A percentile compares a stretch with the other conserved stretches of the same genome.
These are phyloP conservation scores for Pachyuromys duprasi DNA, from an alignment of 2,797 vertebrate genomes.

Conservation along the genomic window DNA sequence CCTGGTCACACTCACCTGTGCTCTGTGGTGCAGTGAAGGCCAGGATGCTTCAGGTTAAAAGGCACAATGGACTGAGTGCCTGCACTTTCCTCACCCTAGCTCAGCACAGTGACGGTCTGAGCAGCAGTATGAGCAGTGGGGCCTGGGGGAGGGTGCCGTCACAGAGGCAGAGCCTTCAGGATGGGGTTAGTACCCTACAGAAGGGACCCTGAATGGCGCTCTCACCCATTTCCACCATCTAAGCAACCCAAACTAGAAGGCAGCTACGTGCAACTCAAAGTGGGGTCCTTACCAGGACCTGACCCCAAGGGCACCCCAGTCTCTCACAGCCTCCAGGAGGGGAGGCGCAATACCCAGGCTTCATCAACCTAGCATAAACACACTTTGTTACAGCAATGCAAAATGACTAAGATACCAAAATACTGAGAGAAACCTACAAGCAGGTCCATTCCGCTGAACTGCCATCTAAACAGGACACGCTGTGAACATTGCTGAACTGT, in stretches of 20 bases:
- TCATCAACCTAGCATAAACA: too few relatives aligned
- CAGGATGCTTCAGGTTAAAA: not conserved
- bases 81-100: too few relatives aligned
- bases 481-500: not conserved
- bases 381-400: too few relatives aligned
- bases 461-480: not conserved
- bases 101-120: rapidly evolving
- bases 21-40: not conserved
- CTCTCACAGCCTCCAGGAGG: not conserved
- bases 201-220: not conserved
- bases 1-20: rapidly evolving
- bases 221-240: not conserved
- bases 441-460: not conserved
- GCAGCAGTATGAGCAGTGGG: rapidly evolving
- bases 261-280: not conserved
- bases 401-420: not conserved
- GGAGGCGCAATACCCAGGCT: not conserved
- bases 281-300: not conserved
- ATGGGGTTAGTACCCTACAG: not conserved
- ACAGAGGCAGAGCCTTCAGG: not conserved
- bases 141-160: not conserved
- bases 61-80: not conserved
- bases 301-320: not conserved
- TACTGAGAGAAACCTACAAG: not conserved
- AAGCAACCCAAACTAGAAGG: not conserved